Percentiles rank a stretch among this genome's conserved stretches.
phyloP scores from a whole-genome alignment of 1,140 invertebrate species.

The Heliconius melpomene region DNA sequence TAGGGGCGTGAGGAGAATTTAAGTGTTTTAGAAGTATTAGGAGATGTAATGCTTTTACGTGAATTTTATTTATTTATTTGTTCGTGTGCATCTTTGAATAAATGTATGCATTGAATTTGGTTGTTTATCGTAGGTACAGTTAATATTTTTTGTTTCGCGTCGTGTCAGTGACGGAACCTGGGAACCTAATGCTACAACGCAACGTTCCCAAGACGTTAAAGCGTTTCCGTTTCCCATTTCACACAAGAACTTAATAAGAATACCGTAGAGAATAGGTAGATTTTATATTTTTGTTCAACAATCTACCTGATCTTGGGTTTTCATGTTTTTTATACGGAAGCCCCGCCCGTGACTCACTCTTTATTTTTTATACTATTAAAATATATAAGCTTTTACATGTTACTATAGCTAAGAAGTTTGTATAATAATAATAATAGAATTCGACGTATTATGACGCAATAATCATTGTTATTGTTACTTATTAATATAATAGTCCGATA shows the following conservation, averaged over 20 bases:
- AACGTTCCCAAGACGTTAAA: too few species aligned
- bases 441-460: too few species aligned
- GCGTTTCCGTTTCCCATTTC: too few species aligned
- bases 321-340: slow-evolving; percentile 12
- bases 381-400: not conserved
- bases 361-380: not conserved
- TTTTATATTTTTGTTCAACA: not conserved
- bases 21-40: not conserved
- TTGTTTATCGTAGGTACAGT: not conserved
- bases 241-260: not conserved
- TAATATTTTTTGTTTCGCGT: not conserved
- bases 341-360: slow-evolving; percentile 21
- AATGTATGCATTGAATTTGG: not conserved
- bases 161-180: too few species aligned
- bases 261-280: not conserved
- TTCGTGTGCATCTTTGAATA: not conserved
- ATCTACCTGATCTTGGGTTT: not conserved
- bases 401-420: not conserved
- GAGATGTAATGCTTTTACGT: slow-evolving; percentile 5
- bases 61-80: not conserved
- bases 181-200: too few species aligned
- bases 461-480: too few species aligned
- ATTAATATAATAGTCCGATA: not conserved
- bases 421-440: too few species aligned
- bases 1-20: not conserved